These are phyloP conservation scores for Cyanoramphus novaezelandiae DNA, from an alignment of 2,113 vertebrate genomes.

Conservation along the genomic window DNA sequence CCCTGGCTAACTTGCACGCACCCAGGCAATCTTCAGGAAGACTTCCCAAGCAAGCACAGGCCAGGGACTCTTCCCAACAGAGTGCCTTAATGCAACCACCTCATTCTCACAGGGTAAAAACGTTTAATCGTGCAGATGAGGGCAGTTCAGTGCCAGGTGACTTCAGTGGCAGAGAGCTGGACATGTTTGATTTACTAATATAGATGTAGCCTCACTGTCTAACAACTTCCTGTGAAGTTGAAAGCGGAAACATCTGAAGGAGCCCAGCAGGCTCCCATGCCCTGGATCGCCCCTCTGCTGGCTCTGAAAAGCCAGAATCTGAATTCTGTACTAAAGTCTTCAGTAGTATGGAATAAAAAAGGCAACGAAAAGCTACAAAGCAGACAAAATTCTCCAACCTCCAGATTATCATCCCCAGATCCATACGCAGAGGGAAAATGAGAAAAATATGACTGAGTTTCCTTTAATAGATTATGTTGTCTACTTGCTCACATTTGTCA, in stretches of 20 bases:
- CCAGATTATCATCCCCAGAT: not conserved
- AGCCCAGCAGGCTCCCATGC: not conserved
- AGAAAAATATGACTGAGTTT: not conserved
- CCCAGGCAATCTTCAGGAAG: not conserved
- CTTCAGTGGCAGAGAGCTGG: not conserved
- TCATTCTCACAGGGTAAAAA: not conserved
- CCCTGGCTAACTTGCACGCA: not conserved
- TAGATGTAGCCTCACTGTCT: not conserved
- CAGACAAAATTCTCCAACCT: not conserved
- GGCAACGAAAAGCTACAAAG: not conserved
- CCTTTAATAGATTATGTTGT: slow-evolving; percentile 18
- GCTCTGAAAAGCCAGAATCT: not conserved
- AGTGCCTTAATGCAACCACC: not conserved
- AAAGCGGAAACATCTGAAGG: slow-evolving; percentile 11
- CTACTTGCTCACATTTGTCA: slow-evolving; percentile 12
- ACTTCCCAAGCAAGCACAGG: not conserved
- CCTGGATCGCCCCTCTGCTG: not conserved
- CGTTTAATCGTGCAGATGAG: not conserved
- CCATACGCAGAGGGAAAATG: not conserved
- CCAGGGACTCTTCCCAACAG: not conserved
- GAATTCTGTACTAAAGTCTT: slow-evolving; percentile 3
- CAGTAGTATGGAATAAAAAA: not conserved
- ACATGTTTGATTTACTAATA: not conserved
- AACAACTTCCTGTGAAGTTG: slow-evolving; percentile 3
- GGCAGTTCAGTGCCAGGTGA: not conserved